Evolutionary conservation across 1,140 invertebrate species (phyloP), one percentile per base, ranked within the genome.

Genomic region (Onthophagus taurus): DNA sequence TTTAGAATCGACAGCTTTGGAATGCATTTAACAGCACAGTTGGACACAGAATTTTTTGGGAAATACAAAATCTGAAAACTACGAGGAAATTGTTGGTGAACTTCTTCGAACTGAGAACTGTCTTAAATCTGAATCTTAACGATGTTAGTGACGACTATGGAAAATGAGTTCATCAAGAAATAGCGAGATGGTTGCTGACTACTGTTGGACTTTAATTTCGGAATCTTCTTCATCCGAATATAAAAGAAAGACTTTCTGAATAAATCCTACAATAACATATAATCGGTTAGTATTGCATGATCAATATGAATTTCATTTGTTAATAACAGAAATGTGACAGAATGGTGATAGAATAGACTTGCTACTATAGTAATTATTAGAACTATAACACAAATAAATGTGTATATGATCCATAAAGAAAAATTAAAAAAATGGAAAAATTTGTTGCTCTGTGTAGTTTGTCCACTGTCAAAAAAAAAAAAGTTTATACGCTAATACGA

Each of bases 161-260:
- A 33, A 33, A 33, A 33, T 9, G 12, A 16, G n/a, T n/a, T 13
- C 9, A 33, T 33, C 2, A n/a, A 16, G 31, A 8, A n/a, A 13
- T 33, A 16, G 31, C 31, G 31, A 33, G 11, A 33, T 33, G 14
- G 12, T 33, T 33, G 14, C 31, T 33, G 31, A 33, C 31, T 13
- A 33, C 31, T 33, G 31, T 33, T 33, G 26, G 31, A 33, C 31
- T n/a, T n/a, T 33, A 13, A 33, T 33, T 13, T 16, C 31, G 31
- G 31, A 2, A 33, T 33, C 8, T 8, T 33, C 14, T 33, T n/a
- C 11, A 13, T 33, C 8, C 14, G 12, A 33, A 16, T 33, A 33
- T 33, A 33, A 33, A 33, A 33, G 2, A 33, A 33, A 16, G 31
- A 33, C 14, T 33, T 2, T 33, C 31, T 33, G 17, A 33, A 33